These are phyloP conservation scores for Albula goreensis DNA, from an alignment of 2,113 vertebrate species.

Conservation along the genomic window DNA sequence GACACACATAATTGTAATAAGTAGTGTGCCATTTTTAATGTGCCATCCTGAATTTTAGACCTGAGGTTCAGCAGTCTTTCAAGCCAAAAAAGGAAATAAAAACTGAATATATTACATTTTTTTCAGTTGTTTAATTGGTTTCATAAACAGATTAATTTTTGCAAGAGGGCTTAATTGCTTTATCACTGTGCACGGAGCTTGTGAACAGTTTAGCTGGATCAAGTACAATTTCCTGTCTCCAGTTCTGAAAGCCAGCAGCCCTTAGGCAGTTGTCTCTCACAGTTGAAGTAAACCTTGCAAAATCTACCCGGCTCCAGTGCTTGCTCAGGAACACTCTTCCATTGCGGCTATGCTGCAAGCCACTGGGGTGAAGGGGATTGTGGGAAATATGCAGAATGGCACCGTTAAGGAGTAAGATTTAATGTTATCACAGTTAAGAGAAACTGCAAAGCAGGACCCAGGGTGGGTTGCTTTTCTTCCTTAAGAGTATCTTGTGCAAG, in stretches of 20 bases:
- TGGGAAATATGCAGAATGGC: not conserved
- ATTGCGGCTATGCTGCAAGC: not conserved
- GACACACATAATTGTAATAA: slow-evolving; percentile 6
- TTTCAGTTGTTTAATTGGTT: slow-evolving; percentile 33
- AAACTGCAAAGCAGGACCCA: not conserved
- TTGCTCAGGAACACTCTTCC: not conserved
- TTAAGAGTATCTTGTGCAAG: no score
- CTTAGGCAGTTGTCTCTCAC: slow-evolving; percentile 20
- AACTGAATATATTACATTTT: not conserved
- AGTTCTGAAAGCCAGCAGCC: slow-evolving; percentile 28
- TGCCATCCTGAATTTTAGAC: not conserved
- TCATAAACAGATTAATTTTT: slow-evolving; percentile 38
- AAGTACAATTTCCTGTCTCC: slow-evolving; percentile 30
- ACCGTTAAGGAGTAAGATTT: not conserved
- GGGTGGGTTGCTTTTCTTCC: not conserved
- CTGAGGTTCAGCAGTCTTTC: not conserved
- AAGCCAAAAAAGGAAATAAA: slow-evolving; percentile 2
- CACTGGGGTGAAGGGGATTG: not conserved
- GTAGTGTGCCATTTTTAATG: slow-evolving; percentile 4
- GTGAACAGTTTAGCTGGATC: slow-evolving; percentile 33
- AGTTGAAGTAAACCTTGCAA: slow-evolving; percentile 15
- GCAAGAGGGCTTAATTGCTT: slow-evolving; percentile 31
- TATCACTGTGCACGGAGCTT: slow-evolving; percentile 26
- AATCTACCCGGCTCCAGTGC: slow-evolving; percentile 9
- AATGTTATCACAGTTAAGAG: no score